Conservation (phyloP, 2,113 vertebrate species). For the Regulus satrapa region DNA sequence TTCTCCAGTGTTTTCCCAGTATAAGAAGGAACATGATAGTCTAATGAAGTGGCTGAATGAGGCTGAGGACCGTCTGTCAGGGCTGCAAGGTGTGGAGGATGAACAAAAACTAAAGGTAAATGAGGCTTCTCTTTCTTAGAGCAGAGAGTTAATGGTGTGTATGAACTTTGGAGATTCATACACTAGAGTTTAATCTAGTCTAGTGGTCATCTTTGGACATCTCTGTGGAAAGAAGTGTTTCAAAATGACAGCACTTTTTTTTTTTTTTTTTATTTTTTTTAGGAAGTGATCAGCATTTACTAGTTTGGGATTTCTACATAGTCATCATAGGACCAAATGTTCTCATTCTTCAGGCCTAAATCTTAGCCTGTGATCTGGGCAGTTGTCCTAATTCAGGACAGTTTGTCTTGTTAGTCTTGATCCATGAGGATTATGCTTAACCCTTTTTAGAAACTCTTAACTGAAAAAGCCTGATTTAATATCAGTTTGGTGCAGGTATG, state of each 20-base stretch:
- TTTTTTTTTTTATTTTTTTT: background rate
- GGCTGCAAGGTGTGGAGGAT: conserved; percentile 49
- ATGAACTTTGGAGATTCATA: background rate
- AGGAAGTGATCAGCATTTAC: background rate
- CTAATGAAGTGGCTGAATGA: conserved; percentile 72
- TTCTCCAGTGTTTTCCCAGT: conserved; percentile 50
- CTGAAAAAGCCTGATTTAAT: background rate
- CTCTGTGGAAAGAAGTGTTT: background rate
- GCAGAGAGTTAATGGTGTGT: background rate
- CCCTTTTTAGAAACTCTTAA: background rate
- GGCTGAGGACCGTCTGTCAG: conserved; percentile 42
- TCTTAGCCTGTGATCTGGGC: fast-evolving
- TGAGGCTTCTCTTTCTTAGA: background rate
- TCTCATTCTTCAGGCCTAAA: background rate
- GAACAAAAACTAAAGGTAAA: conserved; percentile 63
- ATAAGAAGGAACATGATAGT: conserved; percentile 53
- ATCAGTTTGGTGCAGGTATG: background rate
- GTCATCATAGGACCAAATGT: background rate
- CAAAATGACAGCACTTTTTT: background rate
- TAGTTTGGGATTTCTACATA: background rate
- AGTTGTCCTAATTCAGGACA: background rate
- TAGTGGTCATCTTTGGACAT: background rate
- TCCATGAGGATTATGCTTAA: background rate
- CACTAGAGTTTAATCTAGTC: background rate
- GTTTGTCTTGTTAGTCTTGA: background rate